These are phyloP conservation scores for Scopus umbretta DNA, from an alignment of 2,113 vertebrate species.

Conservation along the genomic window DNA sequence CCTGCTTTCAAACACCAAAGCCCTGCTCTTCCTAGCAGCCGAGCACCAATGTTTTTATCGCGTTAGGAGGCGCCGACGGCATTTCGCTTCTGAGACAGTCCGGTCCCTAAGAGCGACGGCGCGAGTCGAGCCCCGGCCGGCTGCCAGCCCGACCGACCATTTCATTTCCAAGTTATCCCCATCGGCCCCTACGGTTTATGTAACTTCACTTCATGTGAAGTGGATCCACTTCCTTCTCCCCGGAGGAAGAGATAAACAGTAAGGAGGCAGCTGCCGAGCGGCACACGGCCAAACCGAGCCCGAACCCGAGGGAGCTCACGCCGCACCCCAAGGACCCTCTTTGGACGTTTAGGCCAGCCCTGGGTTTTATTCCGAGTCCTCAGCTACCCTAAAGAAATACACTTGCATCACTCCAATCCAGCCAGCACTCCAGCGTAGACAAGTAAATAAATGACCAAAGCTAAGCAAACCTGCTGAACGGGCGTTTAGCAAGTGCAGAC, in stretches of 20 bases:
- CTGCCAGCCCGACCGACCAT: neutral
- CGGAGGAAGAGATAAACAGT: neutral
- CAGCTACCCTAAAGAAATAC: neutral
- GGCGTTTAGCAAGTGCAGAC: neutral
- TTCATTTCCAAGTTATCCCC: neutral
- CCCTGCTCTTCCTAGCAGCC: neutral
- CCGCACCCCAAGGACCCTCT: neutral
- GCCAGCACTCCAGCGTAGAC: neutral
- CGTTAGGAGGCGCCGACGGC: fast-evolving
- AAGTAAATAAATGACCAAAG: neutral
- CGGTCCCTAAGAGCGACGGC: fast-evolving
- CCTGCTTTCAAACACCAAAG: neutral
- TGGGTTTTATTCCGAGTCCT: neutral
- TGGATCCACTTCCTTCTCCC: neutral
- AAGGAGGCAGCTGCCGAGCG: neutral
- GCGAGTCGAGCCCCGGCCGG: fast-evolving
- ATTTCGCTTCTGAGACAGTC: neutral
- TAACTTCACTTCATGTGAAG: neutral
- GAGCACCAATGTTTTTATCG: neutral
- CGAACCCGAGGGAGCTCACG: neutral
- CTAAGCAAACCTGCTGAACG: neutral
- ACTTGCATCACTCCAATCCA: neutral
- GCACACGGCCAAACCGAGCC: neutral
- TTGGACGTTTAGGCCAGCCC: neutral
- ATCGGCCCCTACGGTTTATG: neutral